Conservation (phyloP, 92 coral and sea anemone genomes). For the Pocillopora grandis region DNA sequence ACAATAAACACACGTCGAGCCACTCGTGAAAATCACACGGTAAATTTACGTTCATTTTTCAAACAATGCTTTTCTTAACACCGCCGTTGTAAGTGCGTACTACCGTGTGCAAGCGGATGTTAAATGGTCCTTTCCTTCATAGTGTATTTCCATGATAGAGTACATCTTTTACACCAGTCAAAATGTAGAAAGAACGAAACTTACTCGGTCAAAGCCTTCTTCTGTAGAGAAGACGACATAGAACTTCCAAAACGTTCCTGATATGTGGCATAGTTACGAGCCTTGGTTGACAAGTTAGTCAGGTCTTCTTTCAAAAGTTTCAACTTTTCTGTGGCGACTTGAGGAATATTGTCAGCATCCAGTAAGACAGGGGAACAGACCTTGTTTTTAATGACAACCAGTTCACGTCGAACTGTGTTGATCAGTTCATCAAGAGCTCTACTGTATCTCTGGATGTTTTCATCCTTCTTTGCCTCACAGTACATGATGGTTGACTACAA, state of each 20-base stretch:
- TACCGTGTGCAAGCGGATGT: no score
- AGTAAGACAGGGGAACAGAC: slow-evolving; percentile 84
- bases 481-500: slow-evolving; percentile 87
- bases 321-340: slow-evolving; percentile 75
- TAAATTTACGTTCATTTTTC: no score
- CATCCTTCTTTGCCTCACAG: slow-evolving; percentile 96
- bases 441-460: slow-evolving; percentile 81
- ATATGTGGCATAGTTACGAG: slow-evolving; percentile 79
- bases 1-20: no score
- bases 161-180: not conserved
- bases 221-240: slow-evolving; percentile 79
- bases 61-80: no score
- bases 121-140: no score
- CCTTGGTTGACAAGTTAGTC: slow-evolving; percentile 66
- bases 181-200: slow-evolving; percentile 7
- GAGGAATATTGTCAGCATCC: slow-evolving; percentile 85
- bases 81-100: no score
- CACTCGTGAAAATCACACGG: no score
- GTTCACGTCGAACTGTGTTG: slow-evolving; percentile 76
- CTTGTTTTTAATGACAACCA: slow-evolving; percentile 77
- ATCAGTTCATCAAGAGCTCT: slow-evolving; percentile 80
- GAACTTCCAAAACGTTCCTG: slow-evolving; percentile 90
- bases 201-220: slow-evolving; percentile 78
- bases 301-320: slow-evolving; percentile 81
- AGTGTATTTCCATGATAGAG: no score